Evolutionary conservation across 2,113 vertebrate genomes (phyloP).

Genomic region (Macrotus californicus): DNA sequence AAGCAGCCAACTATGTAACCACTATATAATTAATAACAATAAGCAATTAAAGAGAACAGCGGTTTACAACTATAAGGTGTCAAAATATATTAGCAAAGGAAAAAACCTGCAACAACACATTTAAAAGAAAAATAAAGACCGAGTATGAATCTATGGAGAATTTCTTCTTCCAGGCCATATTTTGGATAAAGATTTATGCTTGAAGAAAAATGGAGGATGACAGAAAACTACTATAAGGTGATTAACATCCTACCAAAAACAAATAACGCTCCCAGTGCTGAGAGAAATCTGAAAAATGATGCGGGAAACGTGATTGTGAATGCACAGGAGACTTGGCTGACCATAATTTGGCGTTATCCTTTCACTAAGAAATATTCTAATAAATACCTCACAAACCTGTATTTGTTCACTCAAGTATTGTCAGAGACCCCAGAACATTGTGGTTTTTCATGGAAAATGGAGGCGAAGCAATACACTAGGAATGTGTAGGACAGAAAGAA

Average conservation of each 20-base stretch:
- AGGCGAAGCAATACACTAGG: not conserved
- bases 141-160: slow-evolving; percentile 29
- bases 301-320: slow-evolving; percentile 38
- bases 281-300: slow-evolving; percentile 54
- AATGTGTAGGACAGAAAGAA: not conserved
- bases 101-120: slow-evolving; percentile 52
- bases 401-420: slow-evolving; percentile 43
- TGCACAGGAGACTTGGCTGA: slow-evolving; percentile 52
- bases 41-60: slow-evolving; percentile 82
- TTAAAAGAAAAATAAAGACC: slow-evolving; percentile 66
- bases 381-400: slow-evolving; percentile 54
- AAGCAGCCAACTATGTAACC: slow-evolving; percentile 70
- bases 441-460: not conserved
- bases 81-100: slow-evolving; percentile 72
- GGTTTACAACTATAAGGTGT: slow-evolving; percentile 74
- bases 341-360: slow-evolving; percentile 47
- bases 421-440: slow-evolving; percentile 40
- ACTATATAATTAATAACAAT: slow-evolving; percentile 81
- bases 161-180: slow-evolving; percentile 13
- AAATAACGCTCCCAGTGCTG: slow-evolving; percentile 49
- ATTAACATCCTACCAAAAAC: slow-evolving; percentile 69
- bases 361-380: slow-evolving; percentile 55
- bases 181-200: slow-evolving; percentile 45
- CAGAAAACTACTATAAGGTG: slow-evolving; percentile 61
- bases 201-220: slow-evolving; percentile 50